Evolutionary conservation across 1,140 invertebrate species (phyloP), one percentile per base, ranked within the genome.

Genomic region (Procambarus clarkii): DNA sequence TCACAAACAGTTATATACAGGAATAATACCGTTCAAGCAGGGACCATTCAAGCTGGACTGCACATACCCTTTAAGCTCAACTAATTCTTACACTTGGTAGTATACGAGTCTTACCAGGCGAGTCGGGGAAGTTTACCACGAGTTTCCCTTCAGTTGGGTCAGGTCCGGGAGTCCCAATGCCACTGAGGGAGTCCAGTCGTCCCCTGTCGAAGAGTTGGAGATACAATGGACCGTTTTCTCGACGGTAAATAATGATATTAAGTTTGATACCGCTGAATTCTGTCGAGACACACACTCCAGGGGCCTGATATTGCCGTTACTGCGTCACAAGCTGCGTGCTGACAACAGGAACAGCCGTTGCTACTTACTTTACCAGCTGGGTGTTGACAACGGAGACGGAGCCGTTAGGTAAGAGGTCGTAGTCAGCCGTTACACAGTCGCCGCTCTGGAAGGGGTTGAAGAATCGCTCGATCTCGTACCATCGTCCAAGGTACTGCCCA

Each of bases 381-480:
- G 90, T 81, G 79, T 93, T 92, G 83, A 80, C 24, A 45, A 93
- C 92, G n/a, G 90, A 89, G n/a, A 93, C 88, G 18, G 76, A 81
- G 50, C 90, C 87, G 78, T 93, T 93, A 8, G 80, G 34, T 15
- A 91, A 48, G 3, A 92, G 64, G 0, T 18, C 69, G 81, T 93
- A 92, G 81, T 93, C 90, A 1, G 90, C 90, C 18, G 92, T 93
- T 4, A 92, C 90, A 86, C 92, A 93, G 13, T 77, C 69, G 1
- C 92, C 92, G 7, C 46, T 76, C 48, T 93, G 92, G 78, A 92
- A 93, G 0, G 87, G 92, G 44, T 76, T 71, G 71, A 86, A 78
- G 82, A 93, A 93, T 4, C 90, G 64, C 79, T 93, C 92, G 11
- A 93, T 93, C 76, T 93, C 92, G 34, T 86, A 93, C 92, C 92